Evolutionary conservation across 2,888 invertebrate species (phyloP).

Genomic region (Bombylius major): DNA sequence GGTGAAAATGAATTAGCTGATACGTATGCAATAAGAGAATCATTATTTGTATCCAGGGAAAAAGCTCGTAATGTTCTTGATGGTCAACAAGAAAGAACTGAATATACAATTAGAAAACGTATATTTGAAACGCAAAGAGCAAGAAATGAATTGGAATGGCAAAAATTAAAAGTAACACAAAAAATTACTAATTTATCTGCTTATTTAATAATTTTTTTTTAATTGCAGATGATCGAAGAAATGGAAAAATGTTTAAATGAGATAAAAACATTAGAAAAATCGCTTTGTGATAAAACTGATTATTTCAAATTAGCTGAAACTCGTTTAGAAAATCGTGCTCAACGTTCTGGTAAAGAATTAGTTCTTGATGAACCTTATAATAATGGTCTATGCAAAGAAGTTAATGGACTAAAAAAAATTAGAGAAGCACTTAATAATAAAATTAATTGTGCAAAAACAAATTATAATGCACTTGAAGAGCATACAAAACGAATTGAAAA

Average conservation of each 20-base stretch:
- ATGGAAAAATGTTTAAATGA: conserved; percentile 70
- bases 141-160: conserved; percentile 81
- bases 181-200: background rate
- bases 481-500: conserved; percentile 53
- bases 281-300: conserved; percentile 62
- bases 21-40: conserved; percentile 64
- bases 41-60: conserved; percentile 64
- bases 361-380: conserved; percentile 61
- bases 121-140: conserved; percentile 79
- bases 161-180: conserved; percentile 38
- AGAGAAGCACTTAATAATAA: conserved; percentile 51
- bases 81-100: conserved; percentile 72
- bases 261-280: conserved; percentile 59
- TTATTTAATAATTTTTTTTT: conserved; percentile 7
- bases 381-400: conserved; percentile 61
- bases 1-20: conserved; percentile 70
- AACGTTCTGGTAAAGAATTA: conserved; percentile 64
- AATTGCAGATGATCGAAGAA: conserved; percentile 60
- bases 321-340: conserved; percentile 69
- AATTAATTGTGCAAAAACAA: conserved; percentile 56
- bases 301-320: conserved; percentile 77
- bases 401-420: conserved; percentile 53
- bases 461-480: conserved; percentile 60
- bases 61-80: conserved; percentile 65
- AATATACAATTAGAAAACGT: conserved; percentile 73